phyloP scores from a whole-genome alignment of 2,888 invertebrate species.

The Troglohyphantes excavatus region DNA sequence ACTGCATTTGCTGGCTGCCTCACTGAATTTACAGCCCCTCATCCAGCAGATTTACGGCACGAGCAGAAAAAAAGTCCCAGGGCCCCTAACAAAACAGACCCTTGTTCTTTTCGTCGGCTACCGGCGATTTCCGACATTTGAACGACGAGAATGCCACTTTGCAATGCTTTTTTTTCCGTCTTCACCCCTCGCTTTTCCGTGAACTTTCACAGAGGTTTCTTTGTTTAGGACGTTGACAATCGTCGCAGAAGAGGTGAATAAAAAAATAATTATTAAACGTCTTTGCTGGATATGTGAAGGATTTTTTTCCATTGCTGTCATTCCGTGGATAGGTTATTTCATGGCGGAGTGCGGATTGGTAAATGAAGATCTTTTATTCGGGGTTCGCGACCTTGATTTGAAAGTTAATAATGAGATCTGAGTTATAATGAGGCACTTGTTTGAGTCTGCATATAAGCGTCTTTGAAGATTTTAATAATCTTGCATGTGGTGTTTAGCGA shows the following conservation, averaged over 20 bases:
- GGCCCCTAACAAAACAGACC: conserved; percentile 46
- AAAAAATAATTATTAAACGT: conserved; percentile 15
- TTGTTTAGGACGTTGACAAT: conserved; percentile 24
- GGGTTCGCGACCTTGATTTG: no score
- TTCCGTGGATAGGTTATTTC: no score
- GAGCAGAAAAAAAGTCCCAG: conserved; percentile 3
- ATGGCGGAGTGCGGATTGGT: no score
- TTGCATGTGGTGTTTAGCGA: no score
- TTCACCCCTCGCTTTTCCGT: background rate
- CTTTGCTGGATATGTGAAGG: conserved; percentile 20
- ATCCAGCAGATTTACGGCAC: conserved; percentile 52
- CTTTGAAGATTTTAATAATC: no score
- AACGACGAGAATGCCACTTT: conserved; percentile 47
- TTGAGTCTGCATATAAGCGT: no score
- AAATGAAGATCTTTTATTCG: no score
- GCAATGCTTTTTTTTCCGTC: background rate
- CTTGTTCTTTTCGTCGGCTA: conserved; percentile 50
- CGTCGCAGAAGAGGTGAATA: background rate
- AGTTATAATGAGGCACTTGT: no score
- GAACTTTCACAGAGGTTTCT: conserved; percentile 28
- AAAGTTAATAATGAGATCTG: no score
- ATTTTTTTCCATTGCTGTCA: background rate
- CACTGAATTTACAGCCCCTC: conserved; percentile 58
- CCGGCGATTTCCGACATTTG: conserved; percentile 17
- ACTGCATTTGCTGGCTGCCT: conserved; percentile 25